phyloP scores from a whole-genome alignment of 2,113 vertebrate genomes.

The Vanacampus margaritifer region DNA sequence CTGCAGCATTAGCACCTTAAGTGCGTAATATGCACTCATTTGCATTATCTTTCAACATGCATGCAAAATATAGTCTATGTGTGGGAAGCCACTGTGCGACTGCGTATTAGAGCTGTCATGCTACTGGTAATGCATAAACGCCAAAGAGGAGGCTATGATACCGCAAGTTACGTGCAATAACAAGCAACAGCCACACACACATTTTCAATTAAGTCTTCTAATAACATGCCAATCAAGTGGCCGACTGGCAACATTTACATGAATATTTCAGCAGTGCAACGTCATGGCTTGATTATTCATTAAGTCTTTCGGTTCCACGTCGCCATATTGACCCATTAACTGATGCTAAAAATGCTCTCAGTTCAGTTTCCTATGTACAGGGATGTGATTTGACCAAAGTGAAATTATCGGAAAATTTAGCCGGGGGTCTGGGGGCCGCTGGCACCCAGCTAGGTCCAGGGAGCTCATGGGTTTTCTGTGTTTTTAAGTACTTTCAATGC shows the following conservation, averaged over 20 bases:
- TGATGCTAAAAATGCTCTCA: not conserved
- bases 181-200: not conserved
- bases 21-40: not conserved
- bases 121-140: not conserved
- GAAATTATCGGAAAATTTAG: no score
- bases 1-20: not conserved
- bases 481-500: no score
- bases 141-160: slow-evolving; percentile 11
- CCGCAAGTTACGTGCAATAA: slow-evolving; percentile 1
- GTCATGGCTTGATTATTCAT: slow-evolving; percentile 38
- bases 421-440: no score
- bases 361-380: no score
- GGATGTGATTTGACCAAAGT: no score
- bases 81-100: not conserved
- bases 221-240: slow-evolving; percentile 45
- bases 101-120: slow-evolving; percentile 5
- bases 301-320: slow-evolving; percentile 18
- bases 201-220: slow-evolving; percentile 22
- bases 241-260: slow-evolving; percentile 18
- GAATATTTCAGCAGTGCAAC: slow-evolving; percentile 40
- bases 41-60: not conserved
- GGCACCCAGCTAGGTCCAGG: no score
- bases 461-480: no score
- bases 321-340: not conserved
- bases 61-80: not conserved